phyloP scores from a whole-genome alignment of 2,888 invertebrate species.

The Drosophila ezoana region DNA sequence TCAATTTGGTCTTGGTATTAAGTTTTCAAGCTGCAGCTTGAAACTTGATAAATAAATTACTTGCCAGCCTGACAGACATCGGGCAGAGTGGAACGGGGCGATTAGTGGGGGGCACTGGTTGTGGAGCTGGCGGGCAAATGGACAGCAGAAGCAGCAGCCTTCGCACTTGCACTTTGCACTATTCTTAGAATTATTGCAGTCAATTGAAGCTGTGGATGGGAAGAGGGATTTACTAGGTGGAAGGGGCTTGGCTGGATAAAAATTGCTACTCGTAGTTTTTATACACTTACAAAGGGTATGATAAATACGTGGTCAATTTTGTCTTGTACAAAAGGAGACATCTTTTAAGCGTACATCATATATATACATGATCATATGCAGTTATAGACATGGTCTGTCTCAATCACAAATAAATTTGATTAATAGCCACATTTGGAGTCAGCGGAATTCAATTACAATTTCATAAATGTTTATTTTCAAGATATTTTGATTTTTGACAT shows the following conservation, averaged over 20 bases:
- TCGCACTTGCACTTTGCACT: slow-evolving; percentile 73
- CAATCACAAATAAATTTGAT: no score
- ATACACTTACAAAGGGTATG: background rate
- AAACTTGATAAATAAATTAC: slow-evolving; percentile 82
- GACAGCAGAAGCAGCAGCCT: slow-evolving; percentile 22
- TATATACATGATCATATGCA: no score
- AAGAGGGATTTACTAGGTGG: background rate
- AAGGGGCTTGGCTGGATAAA: slow-evolving; percentile 24
- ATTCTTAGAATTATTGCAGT: slow-evolving; percentile 79
- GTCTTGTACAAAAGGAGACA: no score
- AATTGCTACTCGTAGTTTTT: slow-evolving; percentile 53
- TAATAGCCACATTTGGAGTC: no score
- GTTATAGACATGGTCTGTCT: no score
- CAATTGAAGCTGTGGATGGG: slow-evolving; percentile 69
- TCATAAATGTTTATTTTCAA: no score
- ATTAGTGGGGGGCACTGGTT: no score
- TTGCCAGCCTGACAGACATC: slow-evolving; percentile 50
- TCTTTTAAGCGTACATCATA: no score
- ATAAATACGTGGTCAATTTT: background rate
- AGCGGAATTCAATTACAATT: no score
- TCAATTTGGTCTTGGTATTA: slow-evolving; percentile 78
- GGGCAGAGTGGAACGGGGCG: background rate
- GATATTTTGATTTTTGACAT: no score
- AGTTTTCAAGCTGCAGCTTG: slow-evolving; percentile 80
- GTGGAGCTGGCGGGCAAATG: background rate